Base-by-base conservation (phyloP, 37 sponge, comb jelly and placozoan genomes). In the Corticium candelabrum region DNA sequence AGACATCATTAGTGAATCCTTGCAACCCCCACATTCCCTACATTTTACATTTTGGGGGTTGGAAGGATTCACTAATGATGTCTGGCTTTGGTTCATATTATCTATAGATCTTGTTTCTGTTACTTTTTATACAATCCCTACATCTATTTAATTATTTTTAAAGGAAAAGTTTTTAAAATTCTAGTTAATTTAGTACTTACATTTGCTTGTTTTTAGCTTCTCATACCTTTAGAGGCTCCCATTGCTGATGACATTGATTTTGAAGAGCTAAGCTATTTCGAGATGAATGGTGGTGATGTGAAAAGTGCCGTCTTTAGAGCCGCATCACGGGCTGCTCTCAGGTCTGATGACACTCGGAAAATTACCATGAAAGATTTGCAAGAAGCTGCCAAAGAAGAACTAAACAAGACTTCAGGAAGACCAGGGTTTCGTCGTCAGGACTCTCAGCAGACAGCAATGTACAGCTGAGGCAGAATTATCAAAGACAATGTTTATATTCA, bases 211-310 rank as follows among this genome's bases (percentile, higher is more conserved):
- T 50, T 70, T 0, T 62, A 90, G 88, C 33, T 87, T 40, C 78
- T 91, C 7, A 88, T 88, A 39, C 89, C 92, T 75, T 40, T 78
- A 2, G 84, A 91, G 74, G 79, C 89, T 33, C 92, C 92, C 33
- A 43, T 88, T 15, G 78, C 70, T 74, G 89, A 77, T 68, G 79
- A 83, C 68, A 81, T 91, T 68, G 84, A 91, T 40, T 88, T 41
- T 85, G 79, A 88, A 37, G 38, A 37, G 11, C 82, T 91, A 11
- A 80, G 82, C 34, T 11, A 31, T 4, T 56, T 70, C 75, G 92
- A 91, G 27, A 88, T 91, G 89, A 88, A 82, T 81, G 92, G 92
- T 29, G 89, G 92, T 5, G 41, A 88, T 38, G 81, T 88, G 21
- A 88, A 88, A 68, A 84, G 79, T 81, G 83, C 86, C 43, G 76